Evolutionary conservation across 2,888 invertebrate genomes (phyloP).

Genomic region (Boloria euphrosyne): DNA sequence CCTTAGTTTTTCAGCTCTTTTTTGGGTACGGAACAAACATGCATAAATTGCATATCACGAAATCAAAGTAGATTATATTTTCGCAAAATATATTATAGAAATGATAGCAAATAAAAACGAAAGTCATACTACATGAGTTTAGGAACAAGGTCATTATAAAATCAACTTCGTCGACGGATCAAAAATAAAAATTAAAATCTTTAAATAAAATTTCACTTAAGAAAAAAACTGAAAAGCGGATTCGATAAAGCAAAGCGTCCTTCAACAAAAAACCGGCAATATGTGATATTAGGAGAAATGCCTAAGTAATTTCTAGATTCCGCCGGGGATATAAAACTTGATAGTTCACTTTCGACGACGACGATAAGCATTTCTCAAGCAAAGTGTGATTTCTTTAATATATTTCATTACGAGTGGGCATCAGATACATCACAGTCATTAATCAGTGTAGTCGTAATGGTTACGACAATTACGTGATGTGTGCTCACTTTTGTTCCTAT

Average conservation of each 20-base stretch:
- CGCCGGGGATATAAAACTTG: conserved; percentile 16
- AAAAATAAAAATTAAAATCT: too few species aligned
- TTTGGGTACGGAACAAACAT: conserved; percentile 8
- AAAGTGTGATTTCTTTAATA: conserved; percentile 6
- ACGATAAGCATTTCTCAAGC: conserved; percentile 15
- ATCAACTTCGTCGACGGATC: too few species aligned
- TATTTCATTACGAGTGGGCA: not conserved
- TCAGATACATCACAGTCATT: conserved; percentile 13
- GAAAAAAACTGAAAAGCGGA: conserved; percentile 10
- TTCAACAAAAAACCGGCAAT: conserved; percentile 2
- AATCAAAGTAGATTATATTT: not conserved
- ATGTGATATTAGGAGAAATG: conserved; percentile 2
- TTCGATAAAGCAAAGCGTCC: conserved; percentile 9
- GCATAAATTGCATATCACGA: not conserved
- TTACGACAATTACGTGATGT: conserved; percentile 24
- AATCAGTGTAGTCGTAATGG: conserved; percentile 12
- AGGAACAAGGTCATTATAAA: too few species aligned
- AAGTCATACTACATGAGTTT: too few species aligned
- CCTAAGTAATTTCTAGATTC: conserved; percentile 9
- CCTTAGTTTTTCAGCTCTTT: too few species aligned
- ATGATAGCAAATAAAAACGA: not conserved
- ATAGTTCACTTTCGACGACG: conserved; percentile 22
- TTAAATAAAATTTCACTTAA: not conserved
- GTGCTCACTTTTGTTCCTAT: conserved; percentile 15
- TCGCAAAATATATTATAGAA: not conserved